These are phyloP conservation scores for Lumbricus terrestris DNA, from an alignment of 2,888 invertebrate genomes.

Conservation along the genomic window DNA sequence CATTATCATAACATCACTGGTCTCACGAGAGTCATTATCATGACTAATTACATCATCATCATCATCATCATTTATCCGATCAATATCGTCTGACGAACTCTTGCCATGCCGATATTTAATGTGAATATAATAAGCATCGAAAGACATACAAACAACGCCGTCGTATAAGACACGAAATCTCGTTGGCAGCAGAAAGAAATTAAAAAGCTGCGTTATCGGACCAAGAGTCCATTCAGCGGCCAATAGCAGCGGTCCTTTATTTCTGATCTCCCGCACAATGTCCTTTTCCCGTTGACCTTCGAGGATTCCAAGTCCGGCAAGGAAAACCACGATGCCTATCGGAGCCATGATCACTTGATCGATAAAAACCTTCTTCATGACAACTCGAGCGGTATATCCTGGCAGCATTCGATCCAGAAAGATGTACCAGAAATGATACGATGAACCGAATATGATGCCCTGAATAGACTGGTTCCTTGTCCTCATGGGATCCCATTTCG, in stretches of 20 bases:
- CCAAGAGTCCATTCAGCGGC: constrained; percentile 86
- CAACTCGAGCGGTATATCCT: constrained; percentile 66
- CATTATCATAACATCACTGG: background rate
- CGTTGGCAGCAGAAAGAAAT: constrained; percentile 82
- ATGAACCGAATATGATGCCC: constrained; percentile 74
- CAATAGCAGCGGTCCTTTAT: constrained; percentile 74
- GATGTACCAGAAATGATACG: constrained; percentile 85
- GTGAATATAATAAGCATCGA: constrained; percentile 54
- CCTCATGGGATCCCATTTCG: constrained; percentile 60
- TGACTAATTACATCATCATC: background rate
- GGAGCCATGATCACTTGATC: constrained; percentile 86
- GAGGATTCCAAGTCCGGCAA: constrained; percentile 73
- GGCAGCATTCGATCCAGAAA: constrained; percentile 73
- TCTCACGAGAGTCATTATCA: too few species aligned
- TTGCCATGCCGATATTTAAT: constrained; percentile 38
- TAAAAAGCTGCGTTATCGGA: constrained; percentile 89
- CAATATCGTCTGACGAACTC: background rate
- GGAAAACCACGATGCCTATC: constrained; percentile 74
- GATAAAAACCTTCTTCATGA: constrained; percentile 72
- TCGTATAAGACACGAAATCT: constrained; percentile 78
- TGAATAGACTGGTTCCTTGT: constrained; percentile 76
- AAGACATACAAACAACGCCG: constrained; percentile 49
- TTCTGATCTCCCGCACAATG: constrained; percentile 66
- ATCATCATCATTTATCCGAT: background rate
- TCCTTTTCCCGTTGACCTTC: constrained; percentile 63